Base-by-base conservation (phyloP, 2,888 invertebrate species). In the Synanthedon andrenaeformis region DNA sequence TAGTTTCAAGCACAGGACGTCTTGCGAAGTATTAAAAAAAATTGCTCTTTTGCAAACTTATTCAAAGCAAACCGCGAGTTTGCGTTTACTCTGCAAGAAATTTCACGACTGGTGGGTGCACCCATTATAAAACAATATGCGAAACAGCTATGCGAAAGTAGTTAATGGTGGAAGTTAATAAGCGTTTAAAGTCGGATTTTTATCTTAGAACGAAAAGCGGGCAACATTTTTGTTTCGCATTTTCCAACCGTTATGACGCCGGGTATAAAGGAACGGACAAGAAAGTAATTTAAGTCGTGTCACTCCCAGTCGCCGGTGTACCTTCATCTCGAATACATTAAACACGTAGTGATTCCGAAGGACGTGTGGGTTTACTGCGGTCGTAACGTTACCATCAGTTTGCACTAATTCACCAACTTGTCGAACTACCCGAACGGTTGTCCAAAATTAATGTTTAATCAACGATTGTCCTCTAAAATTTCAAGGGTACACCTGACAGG, bases 241-340 rank as follows among this genome's bases (percentile, higher is more conserved):
- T 17, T 50, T 50, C 23, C 28, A 6, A 3, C 28, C 50, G 50
- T 28, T 50, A 50, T 50, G 50, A 50, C 28, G 17, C 12, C 10
- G 17, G 14, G 28, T 1, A 23, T 17, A 28, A 17, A 49, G 19
- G 23, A 13, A 41, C n/a, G 35, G 54, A 54, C 60, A 65, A 66
- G 60, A 67, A 72, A 70, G 66, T 70, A 70, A 71, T 72, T 72
- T 69, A 66, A 68, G 63, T 65, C 62, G 59, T 66, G 67, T 69
- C 69, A 62, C 61, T 56, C 52, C 56, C 65, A 64, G 66, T 58
- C 61, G 57, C 64, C 59, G 53, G 55, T 54, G 59, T 58, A 64
- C 65, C 64, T 66, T 65, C 64, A 63, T 64, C 67, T 60, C 55
- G 64, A 68, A 70, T 72, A 66, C 68, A 69, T 74, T 71, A 69